phyloP scores from a whole-genome alignment of 2,113 vertebrate genomes.

The Aptenodytes forsteri region DNA sequence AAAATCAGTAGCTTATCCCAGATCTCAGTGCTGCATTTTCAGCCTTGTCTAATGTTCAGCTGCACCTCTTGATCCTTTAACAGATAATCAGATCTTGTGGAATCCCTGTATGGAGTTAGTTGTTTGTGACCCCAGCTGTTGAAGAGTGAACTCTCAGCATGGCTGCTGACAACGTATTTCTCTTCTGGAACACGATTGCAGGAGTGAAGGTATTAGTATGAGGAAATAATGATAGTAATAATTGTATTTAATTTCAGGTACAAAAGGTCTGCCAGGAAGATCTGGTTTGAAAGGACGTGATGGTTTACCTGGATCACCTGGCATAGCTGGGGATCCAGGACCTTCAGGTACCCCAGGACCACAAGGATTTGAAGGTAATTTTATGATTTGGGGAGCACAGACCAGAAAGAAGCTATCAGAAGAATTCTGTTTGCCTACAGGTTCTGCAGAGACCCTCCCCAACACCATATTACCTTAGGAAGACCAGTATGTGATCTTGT shows the following conservation, averaged over 20 bases:
- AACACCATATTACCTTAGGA: background rate
- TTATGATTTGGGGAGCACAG: background rate
- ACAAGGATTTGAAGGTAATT: constrained; percentile 84
- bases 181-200: background rate
- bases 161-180: background rate
- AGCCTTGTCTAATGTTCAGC: background rate
- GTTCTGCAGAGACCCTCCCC: background rate
- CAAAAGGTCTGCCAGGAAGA: constrained; percentile 82
- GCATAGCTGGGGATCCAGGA: constrained; percentile 82
- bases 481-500: background rate
- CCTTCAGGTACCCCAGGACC: constrained; percentile 79
- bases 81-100: background rate
- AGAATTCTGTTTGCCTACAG: background rate
- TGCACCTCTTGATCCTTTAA: background rate
- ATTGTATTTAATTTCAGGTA: constrained; percentile 69
- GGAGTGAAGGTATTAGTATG: background rate
- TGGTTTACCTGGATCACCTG: constrained; percentile 79
- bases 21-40: background rate
- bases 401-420: background rate
- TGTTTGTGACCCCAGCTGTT: background rate
- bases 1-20: background rate
- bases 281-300: constrained; percentile 81
- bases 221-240: background rate
- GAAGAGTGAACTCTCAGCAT: background rate
- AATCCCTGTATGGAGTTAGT: background rate